These are phyloP conservation scores for Dryobates pubescens DNA, from an alignment of 2,797 vertebrate genomes.

Conservation along the genomic window DNA sequence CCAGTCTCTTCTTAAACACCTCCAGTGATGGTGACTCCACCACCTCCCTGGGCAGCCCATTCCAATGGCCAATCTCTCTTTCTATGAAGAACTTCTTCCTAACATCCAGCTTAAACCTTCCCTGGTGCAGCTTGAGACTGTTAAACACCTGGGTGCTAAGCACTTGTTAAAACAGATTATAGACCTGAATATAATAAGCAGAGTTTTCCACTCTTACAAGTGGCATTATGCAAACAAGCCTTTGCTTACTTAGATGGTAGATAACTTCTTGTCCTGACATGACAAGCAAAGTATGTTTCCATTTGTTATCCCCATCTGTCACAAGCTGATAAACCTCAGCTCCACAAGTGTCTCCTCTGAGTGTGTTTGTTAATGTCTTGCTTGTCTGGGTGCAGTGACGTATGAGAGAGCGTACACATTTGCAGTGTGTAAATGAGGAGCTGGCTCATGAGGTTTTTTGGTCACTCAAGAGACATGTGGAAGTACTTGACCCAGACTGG, in stretches of 20 bases:
- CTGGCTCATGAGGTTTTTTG: not conserved
- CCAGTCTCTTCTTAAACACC: no score
- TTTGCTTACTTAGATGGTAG: slow-evolving; percentile 1
- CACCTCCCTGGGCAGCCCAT: no score
- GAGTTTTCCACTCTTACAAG: not conserved
- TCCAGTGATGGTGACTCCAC: no score
- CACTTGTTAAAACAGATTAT: not conserved
- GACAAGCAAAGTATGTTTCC: slow-evolving; percentile 2
- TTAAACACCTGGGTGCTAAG: not conserved
- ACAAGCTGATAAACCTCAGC: slow-evolving; percentile 42
- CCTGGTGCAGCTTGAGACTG: no score
- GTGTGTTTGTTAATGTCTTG: slow-evolving; percentile 10
- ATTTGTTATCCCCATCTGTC: slow-evolving; percentile 50
- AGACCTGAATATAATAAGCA: not conserved
- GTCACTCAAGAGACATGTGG: not conserved
- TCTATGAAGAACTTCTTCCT: no score
- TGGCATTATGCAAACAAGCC: slow-evolving; percentile 19
- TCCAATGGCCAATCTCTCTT: no score
- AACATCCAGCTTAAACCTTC: no score
- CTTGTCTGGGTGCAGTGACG: not conserved
- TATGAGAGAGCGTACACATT: not conserved
- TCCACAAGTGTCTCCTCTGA: not conserved
- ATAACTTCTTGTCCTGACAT: slow-evolving; percentile 48
- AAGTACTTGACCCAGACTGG: not conserved
- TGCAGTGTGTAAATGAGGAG: slow-evolving; percentile 26